A percentile compares a stretch with the other conserved stretches of the same genome.
phyloP scores from a whole-genome alignment of 2,888 invertebrate species.

The Chrysolina oricalcia region DNA sequence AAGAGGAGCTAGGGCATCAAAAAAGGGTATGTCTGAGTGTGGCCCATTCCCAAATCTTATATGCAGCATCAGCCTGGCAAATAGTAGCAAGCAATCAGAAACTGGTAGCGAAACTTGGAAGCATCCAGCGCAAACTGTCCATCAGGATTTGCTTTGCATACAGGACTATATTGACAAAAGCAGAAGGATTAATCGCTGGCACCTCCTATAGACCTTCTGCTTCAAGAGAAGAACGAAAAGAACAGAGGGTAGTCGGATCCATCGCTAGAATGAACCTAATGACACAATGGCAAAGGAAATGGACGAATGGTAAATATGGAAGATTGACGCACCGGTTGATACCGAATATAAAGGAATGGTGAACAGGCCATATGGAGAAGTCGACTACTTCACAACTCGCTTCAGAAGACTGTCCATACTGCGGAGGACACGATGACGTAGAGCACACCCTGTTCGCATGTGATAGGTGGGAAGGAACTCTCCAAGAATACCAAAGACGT shows the following conservation, averaged over 20 bases:
- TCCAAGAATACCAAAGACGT: background rate
- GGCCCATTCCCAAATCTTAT: conserved; percentile 26
- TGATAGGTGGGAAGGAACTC: background rate
- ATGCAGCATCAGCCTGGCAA: conserved; percentile 30
- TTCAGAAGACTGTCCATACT: too few relatives aligned
- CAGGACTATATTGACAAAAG: conserved; percentile 28
- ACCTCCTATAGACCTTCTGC: conserved; percentile 29
- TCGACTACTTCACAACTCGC: conserved; percentile 30
- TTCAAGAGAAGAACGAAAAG: conserved; percentile 16
- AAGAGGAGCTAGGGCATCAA: background rate
- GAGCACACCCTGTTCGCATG: background rate
- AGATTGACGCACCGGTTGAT: conserved; percentile 29
- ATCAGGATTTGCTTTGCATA: conserved; percentile 30
- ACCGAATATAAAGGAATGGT: background rate
- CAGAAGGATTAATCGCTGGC: conserved; percentile 28
- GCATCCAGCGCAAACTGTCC: conserved; percentile 13
- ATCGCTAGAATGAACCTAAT: conserved; percentile 8
- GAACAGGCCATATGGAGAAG: background rate
- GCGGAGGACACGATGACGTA: background rate
- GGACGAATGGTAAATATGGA: conserved; percentile 14
- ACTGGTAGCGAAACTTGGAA: conserved; percentile 19
- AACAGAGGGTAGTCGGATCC: background rate
- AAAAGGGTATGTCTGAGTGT: background rate
- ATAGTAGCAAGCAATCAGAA: conserved; percentile 20
- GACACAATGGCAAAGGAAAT: conserved; percentile 24